Conservation (phyloP, 1,140 invertebrate genomes). For the Zaprionus vittiger region DNA sequence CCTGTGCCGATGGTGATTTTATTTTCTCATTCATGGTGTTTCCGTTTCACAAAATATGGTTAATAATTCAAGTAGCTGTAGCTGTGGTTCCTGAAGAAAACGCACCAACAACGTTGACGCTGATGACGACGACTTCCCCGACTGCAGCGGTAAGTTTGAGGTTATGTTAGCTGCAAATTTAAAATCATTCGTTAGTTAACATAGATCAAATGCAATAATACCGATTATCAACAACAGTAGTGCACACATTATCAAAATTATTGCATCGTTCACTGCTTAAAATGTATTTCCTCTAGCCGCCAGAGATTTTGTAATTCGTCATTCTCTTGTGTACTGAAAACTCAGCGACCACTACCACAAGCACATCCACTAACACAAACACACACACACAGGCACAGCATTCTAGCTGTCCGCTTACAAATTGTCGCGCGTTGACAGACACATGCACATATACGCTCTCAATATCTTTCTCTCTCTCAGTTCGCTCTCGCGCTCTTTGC, state of each 20-base stretch:
- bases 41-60: constrained; percentile 38
- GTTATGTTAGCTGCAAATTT: constrained; percentile 82
- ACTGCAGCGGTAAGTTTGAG: constrained; percentile 80
- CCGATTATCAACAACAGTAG: constrained; percentile 13
- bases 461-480: constrained; percentile 24
- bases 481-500: constrained; percentile 57
- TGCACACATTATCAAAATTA: constrained; percentile 29
- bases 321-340: constrained; percentile 73
- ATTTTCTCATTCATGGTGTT: constrained; percentile 82
- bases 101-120: constrained; percentile 69
- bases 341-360: constrained; percentile 59
- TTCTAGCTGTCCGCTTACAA: constrained; percentile 61
- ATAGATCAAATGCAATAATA: constrained; percentile 16
- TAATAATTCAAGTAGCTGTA: constrained; percentile 39
- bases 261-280: constrained; percentile 18
- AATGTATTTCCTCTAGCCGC: constrained; percentile 40
- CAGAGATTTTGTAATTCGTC: constrained; percentile 67
- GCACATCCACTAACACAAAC: constrained; percentile 34
- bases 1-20: constrained; percentile 79
- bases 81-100: constrained; percentile 57
- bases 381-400: constrained; percentile 50
- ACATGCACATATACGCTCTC: constrained; percentile 41
- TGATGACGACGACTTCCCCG: constrained; percentile 73
- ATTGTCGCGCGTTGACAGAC: constrained; percentile 69
- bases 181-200: constrained; percentile 65